Percentiles rank a stretch among this genome's conserved stretches.
phyloP scores from a whole-genome alignment of 2,797 vertebrate species.

The Pogoniulus pusillus region DNA sequence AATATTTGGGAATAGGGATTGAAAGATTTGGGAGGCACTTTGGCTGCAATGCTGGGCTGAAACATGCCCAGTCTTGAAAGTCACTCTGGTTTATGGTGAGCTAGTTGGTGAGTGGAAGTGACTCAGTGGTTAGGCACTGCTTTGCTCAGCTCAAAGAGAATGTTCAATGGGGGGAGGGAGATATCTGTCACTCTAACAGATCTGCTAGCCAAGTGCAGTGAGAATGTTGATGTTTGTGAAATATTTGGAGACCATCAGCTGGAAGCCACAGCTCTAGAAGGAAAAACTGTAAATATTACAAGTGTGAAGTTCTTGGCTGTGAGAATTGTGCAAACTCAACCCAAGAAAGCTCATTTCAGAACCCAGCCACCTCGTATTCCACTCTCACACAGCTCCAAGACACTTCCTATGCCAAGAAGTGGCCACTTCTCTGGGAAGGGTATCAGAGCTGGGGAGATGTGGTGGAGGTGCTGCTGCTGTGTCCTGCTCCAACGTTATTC shows the following conservation, averaged over 20 bases:
- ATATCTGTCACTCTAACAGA: background rate
- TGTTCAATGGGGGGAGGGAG: background rate
- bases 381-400: background rate
- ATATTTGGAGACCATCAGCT: background rate
- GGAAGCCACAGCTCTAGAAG: background rate
- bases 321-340: background rate
- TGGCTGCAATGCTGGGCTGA: background rate
- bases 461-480: background rate
- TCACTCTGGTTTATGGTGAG: background rate
- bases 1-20: background rate
- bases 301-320: background rate
- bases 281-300: background rate
- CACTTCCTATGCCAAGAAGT: background rate
- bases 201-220: background rate
- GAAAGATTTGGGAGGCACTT: background rate
- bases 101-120: background rate
- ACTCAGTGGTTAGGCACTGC: background rate
- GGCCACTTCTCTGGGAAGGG: background rate
- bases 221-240: background rate
- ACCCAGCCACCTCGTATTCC: fast-evolving
- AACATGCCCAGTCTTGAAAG: background rate
- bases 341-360: background rate
- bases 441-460: background rate
- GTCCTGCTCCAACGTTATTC: background rate
- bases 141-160: background rate